Conservation (phyloP, 2,797 vertebrate genomes). For the Limnodromus scolopaceus region DNA sequence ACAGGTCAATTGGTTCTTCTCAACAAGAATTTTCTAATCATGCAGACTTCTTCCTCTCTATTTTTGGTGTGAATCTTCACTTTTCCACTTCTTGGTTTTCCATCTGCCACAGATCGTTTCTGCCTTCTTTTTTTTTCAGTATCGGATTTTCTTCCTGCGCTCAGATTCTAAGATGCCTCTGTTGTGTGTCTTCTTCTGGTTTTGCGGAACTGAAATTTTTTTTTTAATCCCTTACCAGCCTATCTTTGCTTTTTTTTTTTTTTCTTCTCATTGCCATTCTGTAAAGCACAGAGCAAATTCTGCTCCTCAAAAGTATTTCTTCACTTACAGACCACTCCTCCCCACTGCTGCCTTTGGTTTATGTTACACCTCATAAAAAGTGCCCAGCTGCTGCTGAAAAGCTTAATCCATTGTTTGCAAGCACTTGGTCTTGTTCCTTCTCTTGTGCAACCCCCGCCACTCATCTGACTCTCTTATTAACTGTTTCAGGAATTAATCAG, state of each 20-base stretch:
- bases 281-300: neutral
- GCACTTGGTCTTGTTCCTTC: neutral
- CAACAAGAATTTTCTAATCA: neutral
- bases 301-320: constrained; percentile 7
- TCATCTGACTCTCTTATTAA: neutral
- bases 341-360: neutral
- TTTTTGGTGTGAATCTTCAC: neutral
- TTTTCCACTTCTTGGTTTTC: neutral
- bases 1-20: neutral
- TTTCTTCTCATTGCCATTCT: neutral
- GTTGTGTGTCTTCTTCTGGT: neutral
- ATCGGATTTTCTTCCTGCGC: neutral
- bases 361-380: neutral
- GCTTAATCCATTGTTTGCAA: neutral
- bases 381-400: neutral
- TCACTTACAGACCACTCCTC: neutral
- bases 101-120: neutral
- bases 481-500: neutral
- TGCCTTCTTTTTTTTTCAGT: neutral
- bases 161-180: neutral
- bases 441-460: neutral
- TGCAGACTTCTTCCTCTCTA: neutral
- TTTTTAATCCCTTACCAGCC: neutral
- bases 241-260: neutral
- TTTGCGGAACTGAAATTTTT: neutral